These are phyloP conservation scores for Hypena proboscidalis DNA, from an alignment of 2,888 invertebrate species.

Conservation along the genomic window DNA sequence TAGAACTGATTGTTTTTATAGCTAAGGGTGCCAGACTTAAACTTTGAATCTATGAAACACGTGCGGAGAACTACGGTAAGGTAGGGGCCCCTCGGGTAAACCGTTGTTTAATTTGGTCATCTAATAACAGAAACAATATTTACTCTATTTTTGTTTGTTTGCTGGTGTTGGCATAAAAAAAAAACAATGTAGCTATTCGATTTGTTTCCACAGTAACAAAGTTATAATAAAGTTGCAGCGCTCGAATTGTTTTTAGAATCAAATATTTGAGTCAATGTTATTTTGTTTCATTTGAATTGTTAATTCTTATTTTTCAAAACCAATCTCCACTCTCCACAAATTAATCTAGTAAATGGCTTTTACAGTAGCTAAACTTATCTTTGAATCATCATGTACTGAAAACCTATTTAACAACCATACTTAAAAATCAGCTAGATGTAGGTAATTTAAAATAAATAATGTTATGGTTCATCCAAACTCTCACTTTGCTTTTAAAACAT, in stretches of 20 bases:
- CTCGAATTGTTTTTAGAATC: neutral
- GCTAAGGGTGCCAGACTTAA: slow-evolving; percentile 56
- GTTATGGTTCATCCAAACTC: too few relatives aligned
- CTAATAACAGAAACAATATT: slow-evolving; percentile 34
- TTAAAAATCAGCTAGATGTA: too few relatives aligned
- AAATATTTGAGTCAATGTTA: neutral
- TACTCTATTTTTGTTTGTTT: slow-evolving; percentile 24
- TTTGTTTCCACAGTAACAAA: neutral
- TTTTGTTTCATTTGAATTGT: too few relatives aligned
- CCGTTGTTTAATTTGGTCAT: slow-evolving; percentile 37
- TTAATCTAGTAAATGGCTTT: too few relatives aligned
- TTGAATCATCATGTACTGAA: too few relatives aligned
- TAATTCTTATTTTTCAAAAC: too few relatives aligned
- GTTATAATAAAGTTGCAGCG: neutral
- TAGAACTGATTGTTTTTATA: slow-evolving; percentile 80
- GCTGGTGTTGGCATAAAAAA: slow-evolving; percentile 5
- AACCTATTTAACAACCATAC: too few relatives aligned
- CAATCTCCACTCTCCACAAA: too few relatives aligned
- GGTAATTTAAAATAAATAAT: too few relatives aligned
- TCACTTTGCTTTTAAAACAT: too few relatives aligned
- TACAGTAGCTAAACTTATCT: too few relatives aligned
- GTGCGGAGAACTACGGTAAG: slow-evolving; percentile 55
- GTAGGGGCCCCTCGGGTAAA: slow-evolving; percentile 26
- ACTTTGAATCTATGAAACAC: slow-evolving; percentile 72
- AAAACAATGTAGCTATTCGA: neutral